A percentile compares a stretch with the other conserved stretches of the same genome.
phyloP scores from a whole-genome alignment of 2,113 vertebrate species.

The Notarius lentiginosus region DNA sequence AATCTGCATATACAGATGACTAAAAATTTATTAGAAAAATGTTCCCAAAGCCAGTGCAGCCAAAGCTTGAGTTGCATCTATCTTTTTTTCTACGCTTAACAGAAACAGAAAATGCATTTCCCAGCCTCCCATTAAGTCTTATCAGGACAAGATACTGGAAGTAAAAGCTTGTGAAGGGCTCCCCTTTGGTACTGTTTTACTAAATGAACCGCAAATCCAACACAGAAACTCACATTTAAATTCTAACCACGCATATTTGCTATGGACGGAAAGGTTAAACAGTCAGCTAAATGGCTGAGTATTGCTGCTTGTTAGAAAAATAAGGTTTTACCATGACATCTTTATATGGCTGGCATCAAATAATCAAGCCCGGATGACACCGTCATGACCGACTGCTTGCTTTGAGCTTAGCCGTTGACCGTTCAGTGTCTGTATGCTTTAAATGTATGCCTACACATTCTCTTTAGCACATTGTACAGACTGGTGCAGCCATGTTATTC shows the following conservation, averaged over 20 bases:
- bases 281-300: background rate
- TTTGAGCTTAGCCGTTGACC: background rate
- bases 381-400: background rate
- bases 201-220: background rate
- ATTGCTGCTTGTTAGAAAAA: background rate
- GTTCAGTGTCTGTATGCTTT: background rate
- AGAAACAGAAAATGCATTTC: background rate
- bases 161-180: background rate
- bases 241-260: background rate
- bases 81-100: background rate
- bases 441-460: background rate
- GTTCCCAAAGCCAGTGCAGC: background rate
- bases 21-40: background rate
- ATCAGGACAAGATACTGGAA: conserved; percentile 21
- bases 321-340: background rate
- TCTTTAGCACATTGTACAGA: background rate
- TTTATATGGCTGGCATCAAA: background rate
- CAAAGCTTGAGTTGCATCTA: background rate
- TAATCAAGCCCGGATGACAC: background rate
- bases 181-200: background rate
- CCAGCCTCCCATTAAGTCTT: conserved; percentile 19
- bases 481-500: background rate
- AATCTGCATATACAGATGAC: background rate
- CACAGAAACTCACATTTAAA: background rate
- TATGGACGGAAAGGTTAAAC: background rate